Evolutionary conservation across 2,888 invertebrate species (phyloP).

Genomic region (Leptothorax acervorum): DNA sequence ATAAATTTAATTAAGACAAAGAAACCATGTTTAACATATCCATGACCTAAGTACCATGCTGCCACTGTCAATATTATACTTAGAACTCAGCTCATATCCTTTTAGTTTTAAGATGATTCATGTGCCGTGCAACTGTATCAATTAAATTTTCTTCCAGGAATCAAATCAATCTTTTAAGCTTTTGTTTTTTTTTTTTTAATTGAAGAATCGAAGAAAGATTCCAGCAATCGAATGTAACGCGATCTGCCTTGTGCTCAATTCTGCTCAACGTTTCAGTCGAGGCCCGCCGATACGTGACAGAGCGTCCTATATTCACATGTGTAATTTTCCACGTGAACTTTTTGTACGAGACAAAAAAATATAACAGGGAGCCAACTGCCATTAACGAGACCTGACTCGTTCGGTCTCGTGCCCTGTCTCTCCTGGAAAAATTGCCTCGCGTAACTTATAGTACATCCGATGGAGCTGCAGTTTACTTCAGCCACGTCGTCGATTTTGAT

Average conservation of each 20-base stretch:
- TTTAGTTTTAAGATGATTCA: neutral
- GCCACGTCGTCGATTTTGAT: constrained; percentile 45
- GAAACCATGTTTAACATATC: neutral
- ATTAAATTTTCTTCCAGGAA: neutral
- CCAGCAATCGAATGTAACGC: neutral
- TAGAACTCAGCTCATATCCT: neutral
- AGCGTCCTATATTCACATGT: constrained; percentile 25
- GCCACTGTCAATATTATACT: too few relatives aligned
- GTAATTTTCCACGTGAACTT: constrained; percentile 43
- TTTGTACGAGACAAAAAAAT: constrained; percentile 56
- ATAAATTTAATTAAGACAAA: neutral
- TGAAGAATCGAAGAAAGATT: neutral
- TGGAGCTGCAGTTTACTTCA: constrained; percentile 42
- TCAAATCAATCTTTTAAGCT: neutral
- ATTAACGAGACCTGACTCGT: constrained; percentile 30
- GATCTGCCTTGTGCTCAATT: neutral
- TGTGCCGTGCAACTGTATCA: neutral
- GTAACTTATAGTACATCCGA: constrained; percentile 60
- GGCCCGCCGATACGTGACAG: constrained; percentile 4
- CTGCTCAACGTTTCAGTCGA: constrained; percentile 17
- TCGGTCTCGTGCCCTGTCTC: constrained; percentile 51
- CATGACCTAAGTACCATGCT: neutral
- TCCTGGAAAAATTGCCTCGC: constrained; percentile 66
- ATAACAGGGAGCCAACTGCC: constrained; percentile 59
- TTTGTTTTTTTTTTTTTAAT: neutral